Evolutionary conservation across 2,888 invertebrate species (phyloP).

Genomic region (Odontocerum albicorne): DNA sequence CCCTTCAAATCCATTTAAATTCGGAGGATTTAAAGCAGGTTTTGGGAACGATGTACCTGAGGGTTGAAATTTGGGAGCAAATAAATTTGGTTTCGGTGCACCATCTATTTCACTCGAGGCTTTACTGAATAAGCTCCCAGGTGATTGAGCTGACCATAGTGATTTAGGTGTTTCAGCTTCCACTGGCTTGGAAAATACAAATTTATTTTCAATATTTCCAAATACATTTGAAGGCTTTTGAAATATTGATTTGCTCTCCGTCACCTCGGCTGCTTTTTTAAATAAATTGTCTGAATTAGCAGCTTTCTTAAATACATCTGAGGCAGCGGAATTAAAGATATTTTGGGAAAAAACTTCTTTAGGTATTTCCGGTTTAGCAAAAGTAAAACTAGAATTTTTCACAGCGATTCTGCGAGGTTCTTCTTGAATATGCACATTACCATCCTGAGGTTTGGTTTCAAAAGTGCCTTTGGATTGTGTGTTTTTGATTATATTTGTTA

Average conservation of each 20-base stretch:
- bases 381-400: conserved; percentile 22
- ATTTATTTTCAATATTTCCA: conserved; percentile 16
- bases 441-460: conserved; percentile 37
- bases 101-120: conserved; percentile 8
- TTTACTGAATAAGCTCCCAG: conserved; percentile 21
- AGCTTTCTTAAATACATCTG: conserved; percentile 14
- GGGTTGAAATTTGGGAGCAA: neutral
- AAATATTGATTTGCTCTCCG: neutral
- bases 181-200: conserved; percentile 31
- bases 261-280: conserved; percentile 3
- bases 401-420: conserved; percentile 1
- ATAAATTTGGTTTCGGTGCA: conserved; percentile 6
- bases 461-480: conserved; percentile 4
- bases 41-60: conserved; percentile 3
- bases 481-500: conserved; percentile 38
- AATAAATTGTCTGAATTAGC: conserved; percentile 5
- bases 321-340: neutral
- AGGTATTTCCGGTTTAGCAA: conserved; percentile 29
- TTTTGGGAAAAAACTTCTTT: conserved; percentile 26
- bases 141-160: conserved; percentile 5
- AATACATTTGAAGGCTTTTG: conserved; percentile 6
- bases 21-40: neutral
- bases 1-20: neutral
- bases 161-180: conserved; percentile 6
- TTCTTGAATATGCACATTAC: too few relatives aligned